Conservation (phyloP, 2,113 vertebrate genomes). For the Progne subis region DNA sequence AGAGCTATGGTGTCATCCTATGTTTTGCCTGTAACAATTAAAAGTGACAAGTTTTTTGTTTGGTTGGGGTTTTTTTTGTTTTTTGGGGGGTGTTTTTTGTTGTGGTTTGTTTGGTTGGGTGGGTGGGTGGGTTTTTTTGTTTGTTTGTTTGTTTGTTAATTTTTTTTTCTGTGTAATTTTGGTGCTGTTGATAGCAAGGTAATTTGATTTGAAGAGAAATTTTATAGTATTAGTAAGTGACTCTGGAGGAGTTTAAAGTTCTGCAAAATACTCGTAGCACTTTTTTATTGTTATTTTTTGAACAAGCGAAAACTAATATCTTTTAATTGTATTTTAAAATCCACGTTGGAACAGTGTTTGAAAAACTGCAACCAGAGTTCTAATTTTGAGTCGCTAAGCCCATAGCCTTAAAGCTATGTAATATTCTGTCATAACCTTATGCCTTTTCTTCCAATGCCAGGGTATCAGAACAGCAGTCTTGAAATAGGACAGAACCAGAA, state of each 20-base stretch:
- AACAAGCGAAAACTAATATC: not conserved
- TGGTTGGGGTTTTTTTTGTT: too few species aligned
- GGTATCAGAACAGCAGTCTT: not conserved
- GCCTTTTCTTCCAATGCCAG: not conserved
- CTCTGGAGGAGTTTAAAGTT: not conserved
- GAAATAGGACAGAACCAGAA: not conserved
- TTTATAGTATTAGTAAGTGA: not conserved
- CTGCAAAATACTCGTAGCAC: not conserved
- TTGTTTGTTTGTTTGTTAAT: too few species aligned
- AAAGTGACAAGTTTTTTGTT: not conserved
- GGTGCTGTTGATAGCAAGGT: not conserved
- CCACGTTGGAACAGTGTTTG: not conserved
- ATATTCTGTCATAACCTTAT: not conserved
- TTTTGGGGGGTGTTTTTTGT: too few species aligned
- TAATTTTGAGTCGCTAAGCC: not conserved
- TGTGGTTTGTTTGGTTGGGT: too few species aligned
- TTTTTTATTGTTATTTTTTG: not conserved
- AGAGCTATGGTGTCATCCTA: not conserved
- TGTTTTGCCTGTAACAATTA: not conserved
- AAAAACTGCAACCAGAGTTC: not conserved
- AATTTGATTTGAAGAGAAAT: not conserved
- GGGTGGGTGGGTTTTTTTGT: too few species aligned
- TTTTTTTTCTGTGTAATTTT: not conserved
- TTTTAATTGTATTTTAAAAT: not conserved
- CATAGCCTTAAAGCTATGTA: not conserved